A percentile compares a stretch with the other conserved stretches of the same genome.
Conservation (phyloP, 2,113 vertebrate genomes). For the Actenoides lindsayi region DNA sequence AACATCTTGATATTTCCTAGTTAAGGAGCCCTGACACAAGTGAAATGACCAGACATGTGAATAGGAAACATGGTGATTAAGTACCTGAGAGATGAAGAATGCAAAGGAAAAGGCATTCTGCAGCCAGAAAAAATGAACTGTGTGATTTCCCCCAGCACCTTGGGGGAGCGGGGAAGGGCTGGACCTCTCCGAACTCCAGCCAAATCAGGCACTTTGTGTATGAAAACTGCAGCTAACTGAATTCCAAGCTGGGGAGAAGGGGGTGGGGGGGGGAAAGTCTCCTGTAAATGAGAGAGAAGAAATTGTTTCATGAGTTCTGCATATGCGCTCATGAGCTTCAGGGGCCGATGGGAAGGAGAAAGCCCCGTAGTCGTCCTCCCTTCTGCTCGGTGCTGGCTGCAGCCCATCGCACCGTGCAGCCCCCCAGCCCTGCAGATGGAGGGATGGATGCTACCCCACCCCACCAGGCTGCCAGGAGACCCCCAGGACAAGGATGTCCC, state of each 20-base stretch:
- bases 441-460: neutral
- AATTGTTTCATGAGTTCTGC: neutral
- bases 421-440: neutral
- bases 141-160: slow-evolving; percentile 52
- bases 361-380: fast-evolving
- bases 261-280: neutral
- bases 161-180: slow-evolving; percentile 29
- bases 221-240: slow-evolving; percentile 46
- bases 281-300: neutral
- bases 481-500: neutral
- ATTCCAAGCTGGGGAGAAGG: slow-evolving; percentile 1
- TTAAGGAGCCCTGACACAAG: slow-evolving; percentile 61
- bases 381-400: neutral
- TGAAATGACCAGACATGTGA: slow-evolving; percentile 63
- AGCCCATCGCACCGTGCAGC: fast-evolving
- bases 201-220: slow-evolving; percentile 39
- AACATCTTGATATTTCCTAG: slow-evolving; percentile 68
- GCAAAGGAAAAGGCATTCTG: slow-evolving; percentile 66
- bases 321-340: neutral
- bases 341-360: neutral
- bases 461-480: neutral
- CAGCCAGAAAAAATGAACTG: slow-evolving; percentile 72
- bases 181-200: neutral
- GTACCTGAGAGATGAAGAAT: slow-evolving; percentile 67
- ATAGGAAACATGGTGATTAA: slow-evolving; percentile 65